Evolutionary conservation across 2,113 vertebrate species (phyloP).

Genomic region (Tachysurus fulvidraco): DNA sequence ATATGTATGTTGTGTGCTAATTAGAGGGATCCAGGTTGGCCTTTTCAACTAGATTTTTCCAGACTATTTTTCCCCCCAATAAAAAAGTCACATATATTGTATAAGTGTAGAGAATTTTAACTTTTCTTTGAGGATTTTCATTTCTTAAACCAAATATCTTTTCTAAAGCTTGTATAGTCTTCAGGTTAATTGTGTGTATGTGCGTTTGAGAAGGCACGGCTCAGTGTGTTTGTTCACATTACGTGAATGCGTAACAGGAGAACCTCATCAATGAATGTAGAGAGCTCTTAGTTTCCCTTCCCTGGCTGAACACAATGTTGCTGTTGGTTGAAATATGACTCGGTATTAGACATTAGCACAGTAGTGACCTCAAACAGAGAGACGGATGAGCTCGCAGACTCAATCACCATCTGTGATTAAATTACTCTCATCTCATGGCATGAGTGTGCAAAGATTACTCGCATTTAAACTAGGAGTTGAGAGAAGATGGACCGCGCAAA

Average conservation of each 20-base stretch:
- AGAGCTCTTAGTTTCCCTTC: slow-evolving; percentile 37
- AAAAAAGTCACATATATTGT: not conserved
- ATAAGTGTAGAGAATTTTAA: not conserved
- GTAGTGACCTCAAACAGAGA: slow-evolving; percentile 46
- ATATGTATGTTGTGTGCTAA: not conserved
- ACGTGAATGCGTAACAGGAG: slow-evolving; percentile 50
- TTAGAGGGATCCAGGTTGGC: not conserved
- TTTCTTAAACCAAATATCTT: not conserved
- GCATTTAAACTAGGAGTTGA: not conserved
- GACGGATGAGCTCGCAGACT: not conserved
- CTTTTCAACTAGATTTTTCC: not conserved
- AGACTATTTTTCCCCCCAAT: not conserved
- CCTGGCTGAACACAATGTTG: slow-evolving; percentile 31
- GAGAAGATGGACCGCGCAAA: not conserved
- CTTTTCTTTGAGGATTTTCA: not conserved
- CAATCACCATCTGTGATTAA: slow-evolving; percentile 49
- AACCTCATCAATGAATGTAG: slow-evolving; percentile 59
- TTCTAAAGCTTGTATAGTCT: not conserved
- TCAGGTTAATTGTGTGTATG: slow-evolving; percentile 5
- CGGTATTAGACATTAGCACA: slow-evolving; percentile 34
- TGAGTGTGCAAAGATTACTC: slow-evolving; percentile 18
- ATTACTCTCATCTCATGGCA: slow-evolving; percentile 25
- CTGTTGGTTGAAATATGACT: slow-evolving; percentile 36
- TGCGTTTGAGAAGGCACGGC: slow-evolving; percentile 9
- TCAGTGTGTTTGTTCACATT: slow-evolving; percentile 48